A percentile compares a stretch with the other conserved stretches of the same genome.
These are phyloP conservation scores for Sciurus niger DNA, from an alignment of 2,113 vertebrate genomes.

Conservation along the genomic window DNA sequence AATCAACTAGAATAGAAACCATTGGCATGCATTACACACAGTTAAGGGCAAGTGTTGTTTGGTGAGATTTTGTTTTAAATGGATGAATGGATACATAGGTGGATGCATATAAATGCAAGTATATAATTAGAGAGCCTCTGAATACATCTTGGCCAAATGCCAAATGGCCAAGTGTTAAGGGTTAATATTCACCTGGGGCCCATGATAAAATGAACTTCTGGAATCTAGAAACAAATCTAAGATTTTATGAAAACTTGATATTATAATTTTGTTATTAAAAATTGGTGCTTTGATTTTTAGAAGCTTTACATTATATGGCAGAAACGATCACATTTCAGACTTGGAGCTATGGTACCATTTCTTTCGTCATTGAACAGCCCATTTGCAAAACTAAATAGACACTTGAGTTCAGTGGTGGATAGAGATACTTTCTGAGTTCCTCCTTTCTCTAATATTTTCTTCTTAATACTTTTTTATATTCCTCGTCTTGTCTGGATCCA, in stretches of 20 bases:
- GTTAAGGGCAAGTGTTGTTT: neutral
- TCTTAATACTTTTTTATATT: neutral
- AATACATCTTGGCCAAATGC: neutral
- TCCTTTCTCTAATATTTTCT: neutral
- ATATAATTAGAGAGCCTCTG: neutral
- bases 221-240: neutral
- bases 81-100: neutral
- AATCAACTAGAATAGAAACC: neutral
- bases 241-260: neutral
- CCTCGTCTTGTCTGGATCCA: neutral
- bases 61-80: conserved; percentile 8
- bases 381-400: neutral
- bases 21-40: neutral
- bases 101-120: neutral
- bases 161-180: neutral
- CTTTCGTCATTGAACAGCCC: neutral
- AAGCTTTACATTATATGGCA: neutral
- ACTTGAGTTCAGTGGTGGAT: neutral
- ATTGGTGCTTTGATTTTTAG: neutral
- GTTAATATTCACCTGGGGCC: neutral
- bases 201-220: neutral
- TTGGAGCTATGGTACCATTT: neutral
- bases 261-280: neutral
- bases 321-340: neutral
- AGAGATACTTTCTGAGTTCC: neutral